Percentiles rank a stretch among this genome's conserved stretches.
Evolutionary conservation across 2,888 invertebrate genomes (phyloP).

Genomic region (Drepanosiphum platanoidis): DNA sequence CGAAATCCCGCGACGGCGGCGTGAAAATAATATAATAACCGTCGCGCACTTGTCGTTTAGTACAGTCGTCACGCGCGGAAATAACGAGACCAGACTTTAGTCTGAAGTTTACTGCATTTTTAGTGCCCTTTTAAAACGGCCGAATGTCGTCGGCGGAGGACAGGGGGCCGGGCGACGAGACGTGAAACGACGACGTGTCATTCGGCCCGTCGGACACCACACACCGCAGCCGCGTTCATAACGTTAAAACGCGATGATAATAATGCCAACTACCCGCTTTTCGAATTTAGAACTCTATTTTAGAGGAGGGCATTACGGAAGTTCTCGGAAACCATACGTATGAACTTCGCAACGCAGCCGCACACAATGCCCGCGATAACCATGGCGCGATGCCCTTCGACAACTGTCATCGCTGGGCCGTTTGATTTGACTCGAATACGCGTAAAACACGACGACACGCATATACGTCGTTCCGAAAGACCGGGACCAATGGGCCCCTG

Average conservation of each 20-base stretch:
- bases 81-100: no score
- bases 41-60: no score
- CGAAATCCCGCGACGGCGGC: no score
- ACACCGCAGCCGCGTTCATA: not conserved
- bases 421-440: no score
- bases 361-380: no score
- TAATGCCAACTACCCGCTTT: not conserved
- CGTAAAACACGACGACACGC: no score
- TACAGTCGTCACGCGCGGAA: not conserved
- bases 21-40: no score
- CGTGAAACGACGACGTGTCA: conserved; percentile 31
- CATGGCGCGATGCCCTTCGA: no score
- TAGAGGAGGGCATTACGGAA: not conserved
- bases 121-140: conserved; percentile 9
- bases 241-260: not conserved
- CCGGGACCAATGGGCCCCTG: no score
- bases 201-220: not conserved
- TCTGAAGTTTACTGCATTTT: not conserved
- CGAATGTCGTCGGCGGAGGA: not conserved
- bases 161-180: conserved; percentile 12
- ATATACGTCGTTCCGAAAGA: no score
- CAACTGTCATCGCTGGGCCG: no score
- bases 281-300: not conserved
- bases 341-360: not conserved
- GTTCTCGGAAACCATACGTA: not conserved